Conservation (phyloP, 2,888 invertebrate species). For the Chrysina gloriosa region DNA sequence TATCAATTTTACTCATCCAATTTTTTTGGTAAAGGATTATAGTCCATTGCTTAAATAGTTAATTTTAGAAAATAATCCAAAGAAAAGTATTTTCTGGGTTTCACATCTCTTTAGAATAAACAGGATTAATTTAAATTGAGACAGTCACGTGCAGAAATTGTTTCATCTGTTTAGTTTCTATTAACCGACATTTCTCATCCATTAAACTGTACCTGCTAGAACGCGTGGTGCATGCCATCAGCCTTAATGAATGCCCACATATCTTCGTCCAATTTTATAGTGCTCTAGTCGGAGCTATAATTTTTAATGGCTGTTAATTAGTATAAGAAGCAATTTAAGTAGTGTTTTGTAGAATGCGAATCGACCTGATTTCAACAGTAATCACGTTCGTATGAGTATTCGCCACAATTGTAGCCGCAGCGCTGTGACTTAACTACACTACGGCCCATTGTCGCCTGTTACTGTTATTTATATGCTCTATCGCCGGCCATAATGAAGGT, state of each 20-base stretch:
- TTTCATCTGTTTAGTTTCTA: too few species aligned
- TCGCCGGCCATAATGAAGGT: slow-evolving; percentile 32
- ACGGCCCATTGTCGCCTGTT: slow-evolving; percentile 24
- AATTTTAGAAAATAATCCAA: too few species aligned
- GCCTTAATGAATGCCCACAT: not conserved
- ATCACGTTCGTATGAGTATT: slow-evolving; percentile 36
- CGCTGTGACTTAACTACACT: slow-evolving; percentile 17
- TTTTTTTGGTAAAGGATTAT: too few species aligned
- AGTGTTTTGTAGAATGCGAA: slow-evolving; percentile 22
- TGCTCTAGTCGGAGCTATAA: not conserved
- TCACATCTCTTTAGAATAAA: too few species aligned
- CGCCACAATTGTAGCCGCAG: slow-evolving; percentile 20
- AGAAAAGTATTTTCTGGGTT: too few species aligned
- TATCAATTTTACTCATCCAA: too few species aligned
- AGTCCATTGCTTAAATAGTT: too few species aligned
- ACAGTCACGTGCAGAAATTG: too few species aligned
- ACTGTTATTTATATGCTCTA: slow-evolving; percentile 28
- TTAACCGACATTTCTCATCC: not conserved
- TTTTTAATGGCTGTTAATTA: slow-evolving; percentile 26
- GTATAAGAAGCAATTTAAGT: slow-evolving; percentile 8
- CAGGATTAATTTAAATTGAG: too few species aligned
- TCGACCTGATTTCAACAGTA: slow-evolving; percentile 31
- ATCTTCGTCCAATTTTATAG: not conserved
- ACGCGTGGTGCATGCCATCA: not conserved
- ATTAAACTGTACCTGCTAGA: not conserved